Percentiles rank a stretch among this genome's conserved stretches.
These are phyloP conservation scores for Pachliopta kotzebuea DNA, from an alignment of 2,888 invertebrate genomes.

Conservation along the genomic window DNA sequence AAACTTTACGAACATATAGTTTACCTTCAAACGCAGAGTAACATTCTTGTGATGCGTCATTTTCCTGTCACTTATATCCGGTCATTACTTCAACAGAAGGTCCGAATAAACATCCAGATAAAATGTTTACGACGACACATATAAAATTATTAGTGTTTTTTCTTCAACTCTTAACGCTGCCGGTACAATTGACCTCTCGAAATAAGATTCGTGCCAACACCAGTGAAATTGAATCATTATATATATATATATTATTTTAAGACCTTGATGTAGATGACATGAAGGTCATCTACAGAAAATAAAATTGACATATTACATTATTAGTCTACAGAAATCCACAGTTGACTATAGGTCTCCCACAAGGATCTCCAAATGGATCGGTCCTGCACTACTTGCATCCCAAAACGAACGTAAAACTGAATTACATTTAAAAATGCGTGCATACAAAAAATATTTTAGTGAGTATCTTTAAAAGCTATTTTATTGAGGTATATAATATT, in stretches of 20 bases:
- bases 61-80: constrained; percentile 11
- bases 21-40: background rate
- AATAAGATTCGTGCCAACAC: background rate
- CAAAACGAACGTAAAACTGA: too few relatives aligned
- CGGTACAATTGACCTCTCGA: background rate
- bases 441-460: too few relatives aligned
- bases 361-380: too few relatives aligned
- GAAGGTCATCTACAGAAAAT: background rate
- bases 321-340: too few relatives aligned
- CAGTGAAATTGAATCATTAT: background rate
- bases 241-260: too few relatives aligned
- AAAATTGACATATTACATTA: too few relatives aligned
- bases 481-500: too few relatives aligned
- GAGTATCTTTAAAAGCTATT: too few relatives aligned
- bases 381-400: too few relatives aligned
- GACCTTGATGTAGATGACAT: too few relatives aligned
- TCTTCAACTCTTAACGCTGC: background rate
- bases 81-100: constrained; percentile 1
- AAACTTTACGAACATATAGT: background rate
- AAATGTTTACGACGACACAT: background rate
- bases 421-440: too few relatives aligned
- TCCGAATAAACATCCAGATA: constrained; percentile 4
- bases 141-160: background rate
- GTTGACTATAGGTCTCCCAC: too few relatives aligned
- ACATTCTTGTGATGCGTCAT: background rate